phyloP scores from a whole-genome alignment of 2,797 vertebrate genomes.

The Danio kyathit region DNA sequence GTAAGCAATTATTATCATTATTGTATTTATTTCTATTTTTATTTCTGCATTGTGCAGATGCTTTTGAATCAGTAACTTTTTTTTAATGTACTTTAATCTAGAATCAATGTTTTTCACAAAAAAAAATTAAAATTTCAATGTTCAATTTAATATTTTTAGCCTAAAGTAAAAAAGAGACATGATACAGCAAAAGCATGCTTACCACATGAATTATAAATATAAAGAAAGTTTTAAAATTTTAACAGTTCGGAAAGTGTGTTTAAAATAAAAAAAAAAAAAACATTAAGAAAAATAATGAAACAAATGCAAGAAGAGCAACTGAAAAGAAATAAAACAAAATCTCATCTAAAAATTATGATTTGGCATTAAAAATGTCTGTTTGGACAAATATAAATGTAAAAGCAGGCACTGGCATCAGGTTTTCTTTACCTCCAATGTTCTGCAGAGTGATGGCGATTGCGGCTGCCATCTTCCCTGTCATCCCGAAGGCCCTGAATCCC shows the following conservation, averaged over 20 bases:
- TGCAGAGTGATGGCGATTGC: constrained; percentile 93
- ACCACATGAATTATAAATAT: neutral
- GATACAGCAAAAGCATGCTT: too few relatives aligned
- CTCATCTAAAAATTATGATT: neutral
- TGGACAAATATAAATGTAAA: neutral
- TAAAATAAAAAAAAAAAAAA: neutral
- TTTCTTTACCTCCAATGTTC: constrained; percentile 91
- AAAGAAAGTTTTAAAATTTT: neutral
- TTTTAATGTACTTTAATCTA: too few relatives aligned
- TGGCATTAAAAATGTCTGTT: neutral
- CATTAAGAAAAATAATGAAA: neutral
- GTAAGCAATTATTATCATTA: too few relatives aligned
- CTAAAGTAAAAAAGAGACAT: too few relatives aligned
- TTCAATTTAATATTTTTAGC: too few relatives aligned
- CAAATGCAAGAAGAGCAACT: neutral
- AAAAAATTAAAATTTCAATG: too few relatives aligned
- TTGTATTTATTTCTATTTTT: too few relatives aligned
- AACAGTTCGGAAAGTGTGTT: neutral
- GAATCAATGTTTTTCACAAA: too few relatives aligned
- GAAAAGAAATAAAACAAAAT: neutral
- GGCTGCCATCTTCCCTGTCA: constrained; percentile 92
- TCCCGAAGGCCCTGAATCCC: constrained; percentile 92
- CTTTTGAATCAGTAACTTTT: too few relatives aligned
- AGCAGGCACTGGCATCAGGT: neutral
- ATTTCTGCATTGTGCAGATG: too few relatives aligned